Percentiles rank a stretch among this genome's conserved stretches.
These are phyloP conservation scores for Lucilia sericata DNA, from an alignment of 1,140 invertebrate genomes.

Conservation along the genomic window DNA sequence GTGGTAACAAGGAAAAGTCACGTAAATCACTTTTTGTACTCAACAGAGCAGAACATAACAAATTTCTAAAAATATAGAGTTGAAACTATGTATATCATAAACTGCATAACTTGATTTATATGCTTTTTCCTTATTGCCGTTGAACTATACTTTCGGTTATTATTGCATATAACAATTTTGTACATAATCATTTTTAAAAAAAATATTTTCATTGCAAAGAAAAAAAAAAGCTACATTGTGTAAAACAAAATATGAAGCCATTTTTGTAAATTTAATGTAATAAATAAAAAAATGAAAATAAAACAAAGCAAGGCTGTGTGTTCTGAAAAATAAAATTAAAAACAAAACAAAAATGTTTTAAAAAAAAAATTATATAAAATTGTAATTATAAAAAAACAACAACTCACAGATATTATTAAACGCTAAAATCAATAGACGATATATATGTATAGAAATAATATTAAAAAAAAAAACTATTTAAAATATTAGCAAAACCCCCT, in stretches of 20 bases:
- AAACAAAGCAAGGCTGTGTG: slow-evolving; percentile 67
- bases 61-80: too few relatives aligned
- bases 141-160: too few relatives aligned
- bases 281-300: slow-evolving; percentile 37
- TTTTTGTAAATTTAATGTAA: slow-evolving; percentile 29
- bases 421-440: neutral
- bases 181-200: neutral
- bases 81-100: too few relatives aligned
- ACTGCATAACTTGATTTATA: too few relatives aligned
- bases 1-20: too few relatives aligned
- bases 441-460: neutral
- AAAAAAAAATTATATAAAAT: slow-evolving; percentile 37
- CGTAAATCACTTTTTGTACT: too few relatives aligned
- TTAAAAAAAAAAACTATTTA: neutral
- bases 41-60: too few relatives aligned
- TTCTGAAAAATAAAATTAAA: slow-evolving; percentile 55
- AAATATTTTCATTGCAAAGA: neutral
- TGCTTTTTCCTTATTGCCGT: too few relatives aligned
- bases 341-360: slow-evolving; percentile 48
- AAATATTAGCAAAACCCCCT: slow-evolving; percentile 8
- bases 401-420: slow-evolving; percentile 13
- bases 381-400: slow-evolving; percentile 44
- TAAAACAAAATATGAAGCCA: slow-evolving; percentile 12
- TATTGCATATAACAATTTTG: too few relatives aligned
- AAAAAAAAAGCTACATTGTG: neutral